These are phyloP conservation scores for Chionomys nivalis DNA, from an alignment of 2,113 vertebrate genomes.

Conservation along the genomic window DNA sequence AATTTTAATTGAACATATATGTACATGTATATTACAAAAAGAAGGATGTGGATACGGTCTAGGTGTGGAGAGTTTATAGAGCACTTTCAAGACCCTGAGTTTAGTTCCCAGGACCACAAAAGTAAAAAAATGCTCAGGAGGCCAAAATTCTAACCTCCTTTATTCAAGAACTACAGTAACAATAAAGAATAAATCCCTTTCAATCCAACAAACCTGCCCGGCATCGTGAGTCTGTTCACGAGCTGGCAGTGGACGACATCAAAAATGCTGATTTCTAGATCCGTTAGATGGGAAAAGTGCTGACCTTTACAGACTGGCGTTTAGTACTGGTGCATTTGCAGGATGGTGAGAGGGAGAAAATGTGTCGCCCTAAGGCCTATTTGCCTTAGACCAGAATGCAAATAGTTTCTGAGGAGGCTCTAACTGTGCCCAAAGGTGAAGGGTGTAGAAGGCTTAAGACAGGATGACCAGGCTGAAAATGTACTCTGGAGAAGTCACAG, in stretches of 20 bases:
- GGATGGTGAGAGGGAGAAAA: constrained; percentile 57
- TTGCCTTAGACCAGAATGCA: constrained; percentile 58
- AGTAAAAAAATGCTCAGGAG: background rate
- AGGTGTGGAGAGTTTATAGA: background rate
- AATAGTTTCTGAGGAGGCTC: constrained; percentile 26
- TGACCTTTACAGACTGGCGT: constrained; percentile 30
- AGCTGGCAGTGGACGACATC: background rate
- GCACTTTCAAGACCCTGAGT: too few relatives aligned
- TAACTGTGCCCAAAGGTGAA: constrained; percentile 14
- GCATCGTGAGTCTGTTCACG: constrained; percentile 2
- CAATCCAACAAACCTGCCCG: background rate
- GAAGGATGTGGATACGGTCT: background rate
- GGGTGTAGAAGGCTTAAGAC: background rate
- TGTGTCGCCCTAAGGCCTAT: constrained; percentile 8
- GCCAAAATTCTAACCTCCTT: constrained; percentile 48
- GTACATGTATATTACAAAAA: background rate
- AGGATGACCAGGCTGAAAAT: constrained; percentile 35
- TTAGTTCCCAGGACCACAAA: background rate
- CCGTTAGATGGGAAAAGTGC: constrained; percentile 43
- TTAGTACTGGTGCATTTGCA: constrained; percentile 56
- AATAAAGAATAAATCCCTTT: constrained; percentile 68
- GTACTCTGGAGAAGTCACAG: background rate
- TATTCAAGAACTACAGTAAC: constrained; percentile 56
- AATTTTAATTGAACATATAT: background rate
- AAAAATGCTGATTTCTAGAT: constrained; percentile 64